Conservation (phyloP, 2,888 invertebrate genomes). For the Drosophila infuscata region DNA sequence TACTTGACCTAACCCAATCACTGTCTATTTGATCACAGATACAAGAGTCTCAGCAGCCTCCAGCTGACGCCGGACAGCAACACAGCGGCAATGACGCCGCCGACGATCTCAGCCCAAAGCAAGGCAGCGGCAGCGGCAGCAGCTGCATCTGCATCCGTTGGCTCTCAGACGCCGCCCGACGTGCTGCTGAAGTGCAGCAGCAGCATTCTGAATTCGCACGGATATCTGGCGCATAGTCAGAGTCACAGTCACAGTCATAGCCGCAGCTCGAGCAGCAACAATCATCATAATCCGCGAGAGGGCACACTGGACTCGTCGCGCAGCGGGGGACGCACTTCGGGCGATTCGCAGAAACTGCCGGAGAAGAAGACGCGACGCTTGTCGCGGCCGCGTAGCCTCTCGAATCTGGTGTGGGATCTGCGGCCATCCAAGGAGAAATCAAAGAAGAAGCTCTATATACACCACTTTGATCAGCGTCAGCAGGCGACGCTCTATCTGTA, state of each 20-base stretch:
- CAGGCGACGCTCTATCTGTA: constrained; percentile 85
- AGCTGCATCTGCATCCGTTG: constrained; percentile 30
- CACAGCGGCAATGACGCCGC: constrained; percentile 78
- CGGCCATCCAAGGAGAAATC: constrained; percentile 85
- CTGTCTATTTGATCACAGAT: constrained; percentile 65
- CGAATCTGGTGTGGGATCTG: constrained; percentile 94
- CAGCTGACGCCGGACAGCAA: constrained; percentile 85
- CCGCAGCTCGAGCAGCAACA: constrained; percentile 83
- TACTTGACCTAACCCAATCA: constrained; percentile 6
- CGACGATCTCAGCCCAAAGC: constrained; percentile 85
- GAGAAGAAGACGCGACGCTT: constrained; percentile 93
- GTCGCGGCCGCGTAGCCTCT: constrained; percentile 93
- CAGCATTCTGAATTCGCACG: constrained; percentile 76
- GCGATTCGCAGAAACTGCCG: constrained; percentile 92
- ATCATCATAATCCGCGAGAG: constrained; percentile 86
- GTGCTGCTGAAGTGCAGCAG: constrained; percentile 83
- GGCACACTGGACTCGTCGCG: constrained; percentile 96
- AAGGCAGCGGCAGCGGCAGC: constrained; percentile 69
- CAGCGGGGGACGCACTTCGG: constrained; percentile 94
- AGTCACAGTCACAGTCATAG: constrained; percentile 67
- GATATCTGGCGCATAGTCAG: constrained; percentile 60
- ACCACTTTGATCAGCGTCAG: constrained; percentile 85
- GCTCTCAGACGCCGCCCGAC: constrained; percentile 75
- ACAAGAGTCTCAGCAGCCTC: constrained; percentile 85
- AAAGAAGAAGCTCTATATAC: constrained; percentile 85